Evolutionary conservation across 2,888 invertebrate species (phyloP), one percentile per base, ranked within the genome.

Genomic region (Sarcophaga variegata): DNA sequence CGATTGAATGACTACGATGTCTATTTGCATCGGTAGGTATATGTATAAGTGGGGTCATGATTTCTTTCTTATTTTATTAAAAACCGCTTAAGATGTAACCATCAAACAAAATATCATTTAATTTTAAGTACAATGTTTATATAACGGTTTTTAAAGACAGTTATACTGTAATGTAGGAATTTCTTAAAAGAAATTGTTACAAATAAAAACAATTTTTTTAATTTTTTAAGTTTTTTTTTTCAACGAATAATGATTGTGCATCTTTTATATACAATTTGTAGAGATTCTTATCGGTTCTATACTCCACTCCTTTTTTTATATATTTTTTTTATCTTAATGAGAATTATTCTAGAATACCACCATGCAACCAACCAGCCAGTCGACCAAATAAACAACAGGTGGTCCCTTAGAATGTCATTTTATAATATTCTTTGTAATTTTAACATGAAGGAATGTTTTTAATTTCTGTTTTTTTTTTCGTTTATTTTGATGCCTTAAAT

Each of bases 221-320:
- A 49, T 4, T 4, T 49, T 49, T 49, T 49, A 14, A 3, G 3
- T 3, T 49, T 12, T 14, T 54, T 54, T 54, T 54, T 54, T 37
- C 2, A 37, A 37, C 54, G 17, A 59, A 60, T 47, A 62, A 69
- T 25, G n/a, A 69, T 54, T 14, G 5, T 69, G 60, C 45, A 45
- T 47, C 54, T 54, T 54, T 54, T 47, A 63, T 70, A 49, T 72
- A 71, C 6, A 17, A 22, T 54, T 66, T 60, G 12, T 54, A 63
- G 11, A 76, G 69, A 76, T 81, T 54, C 22, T 70, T 64, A 81
- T 71, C 45, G 25, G 14, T 37, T 8, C 54, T 14, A 64, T 27
- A 14, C 17, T 59, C 64, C 85, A 75, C 85, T 79, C 75, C 85
- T 63, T 78, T 81, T 62, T 45, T 54, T 20, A 72, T 62, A 85